phyloP scores from a whole-genome alignment of 2,113 vertebrate genomes.

The Ranitomeya imitator region DNA sequence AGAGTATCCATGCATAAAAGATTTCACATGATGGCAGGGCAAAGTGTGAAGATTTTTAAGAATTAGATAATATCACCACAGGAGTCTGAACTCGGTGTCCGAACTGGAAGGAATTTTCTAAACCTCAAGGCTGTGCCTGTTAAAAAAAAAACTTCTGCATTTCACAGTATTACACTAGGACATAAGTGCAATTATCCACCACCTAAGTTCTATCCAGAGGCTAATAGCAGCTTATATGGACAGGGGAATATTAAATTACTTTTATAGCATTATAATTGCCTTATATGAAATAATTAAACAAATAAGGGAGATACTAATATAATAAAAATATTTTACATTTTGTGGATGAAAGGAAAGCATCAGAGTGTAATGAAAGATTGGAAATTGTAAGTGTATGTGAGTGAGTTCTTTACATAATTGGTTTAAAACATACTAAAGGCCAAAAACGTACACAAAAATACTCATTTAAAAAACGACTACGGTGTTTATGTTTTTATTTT shows the following conservation, averaged over 20 bases:
- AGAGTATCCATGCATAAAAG: slow-evolving; percentile 97
- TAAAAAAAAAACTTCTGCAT: slow-evolving; percentile 10
- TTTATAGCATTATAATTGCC: not conserved
- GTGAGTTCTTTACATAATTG: too few relatives aligned
- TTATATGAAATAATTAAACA: not conserved
- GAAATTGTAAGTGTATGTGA: too few relatives aligned
- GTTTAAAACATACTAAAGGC: too few relatives aligned
- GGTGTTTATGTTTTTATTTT: too few relatives aligned
- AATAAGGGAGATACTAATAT: not conserved
- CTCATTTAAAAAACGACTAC: too few relatives aligned
- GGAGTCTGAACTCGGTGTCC: slow-evolving; percentile 77
- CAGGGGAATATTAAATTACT: not conserved
- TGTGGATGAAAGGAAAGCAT: not conserved
- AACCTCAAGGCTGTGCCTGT: slow-evolving; percentile 31
- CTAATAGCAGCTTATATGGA: not conserved
- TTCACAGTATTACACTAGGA: not conserved
- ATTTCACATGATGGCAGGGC: slow-evolving; percentile 88
- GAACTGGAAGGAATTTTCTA: slow-evolving; percentile 73
- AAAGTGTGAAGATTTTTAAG: slow-evolving; percentile 83
- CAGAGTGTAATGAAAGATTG: not conserved
- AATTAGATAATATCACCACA: slow-evolving; percentile 84
- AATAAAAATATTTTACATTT: not conserved
- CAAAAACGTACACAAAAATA: too few relatives aligned
- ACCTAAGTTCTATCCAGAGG: not conserved
- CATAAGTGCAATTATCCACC: not conserved